A percentile compares a stretch with the other conserved stretches of the same genome.
Evolutionary conservation across 2,888 invertebrate genomes (phyloP).

Genomic region (Xestia rhomboidea): DNA sequence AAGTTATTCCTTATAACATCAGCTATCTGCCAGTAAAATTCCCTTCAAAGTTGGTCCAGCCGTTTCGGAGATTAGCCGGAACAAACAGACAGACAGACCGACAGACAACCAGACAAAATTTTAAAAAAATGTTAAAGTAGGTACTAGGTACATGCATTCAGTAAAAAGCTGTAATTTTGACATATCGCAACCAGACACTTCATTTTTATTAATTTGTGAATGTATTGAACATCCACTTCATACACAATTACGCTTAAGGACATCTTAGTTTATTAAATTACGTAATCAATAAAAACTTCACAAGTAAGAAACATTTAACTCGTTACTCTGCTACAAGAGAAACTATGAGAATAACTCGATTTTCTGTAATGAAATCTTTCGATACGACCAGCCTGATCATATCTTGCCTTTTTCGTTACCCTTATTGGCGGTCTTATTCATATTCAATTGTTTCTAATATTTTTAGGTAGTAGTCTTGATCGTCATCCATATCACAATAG

Average conservation of each 20-base stretch:
- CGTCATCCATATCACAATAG: background rate
- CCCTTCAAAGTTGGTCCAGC: too few relatives aligned
- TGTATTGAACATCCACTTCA: background rate
- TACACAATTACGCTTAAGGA: background rate
- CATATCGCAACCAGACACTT: background rate
- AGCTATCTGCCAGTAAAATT: too few relatives aligned
- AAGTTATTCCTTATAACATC: too few relatives aligned
- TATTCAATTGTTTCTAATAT: background rate
- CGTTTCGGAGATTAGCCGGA: too few relatives aligned
- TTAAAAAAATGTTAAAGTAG: too few relatives aligned
- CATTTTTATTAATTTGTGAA: background rate
- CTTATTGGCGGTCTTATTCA: background rate
- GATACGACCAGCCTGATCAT: slow-evolving; percentile 8
- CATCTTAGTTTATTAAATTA: background rate
- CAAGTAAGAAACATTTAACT: slow-evolving; percentile 6
- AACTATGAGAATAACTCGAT: slow-evolving; percentile 30
- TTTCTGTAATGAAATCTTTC: slow-evolving; percentile 24
- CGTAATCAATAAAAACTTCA: slow-evolving; percentile 4
- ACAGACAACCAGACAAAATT: too few relatives aligned
- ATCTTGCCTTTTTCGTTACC: slow-evolving; percentile 7
- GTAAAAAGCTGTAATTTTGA: background rate
- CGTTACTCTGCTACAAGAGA: slow-evolving; percentile 3
- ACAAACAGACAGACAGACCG: too few relatives aligned
- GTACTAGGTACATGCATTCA: background rate
- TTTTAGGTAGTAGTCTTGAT: background rate